Evolutionary conservation across 2,113 vertebrate genomes (phyloP), one percentile per base, ranked within the genome.

Genomic region (Bothrops jararaca): DNA sequence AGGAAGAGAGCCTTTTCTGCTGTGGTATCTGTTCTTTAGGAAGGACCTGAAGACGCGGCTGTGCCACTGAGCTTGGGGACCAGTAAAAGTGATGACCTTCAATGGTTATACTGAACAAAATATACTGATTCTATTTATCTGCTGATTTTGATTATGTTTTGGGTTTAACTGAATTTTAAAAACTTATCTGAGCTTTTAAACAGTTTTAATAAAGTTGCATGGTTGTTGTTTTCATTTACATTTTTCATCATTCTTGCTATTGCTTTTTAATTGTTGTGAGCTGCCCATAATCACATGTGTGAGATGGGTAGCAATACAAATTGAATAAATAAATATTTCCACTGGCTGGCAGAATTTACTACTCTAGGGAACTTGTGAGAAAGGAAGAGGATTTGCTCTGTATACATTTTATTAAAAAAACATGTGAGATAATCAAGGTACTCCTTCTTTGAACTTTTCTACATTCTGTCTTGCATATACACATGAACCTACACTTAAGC

Each of bases 351-450:
- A 0, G 92, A 94, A 93, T 93, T 92, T 0, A 0, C 93, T 0
- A 2, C 91, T 89, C 86, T 90, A 87, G 93, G 85, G 56, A 74
- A 95, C 94, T 93, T 88, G 26, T 89, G 60, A 95, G 93, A 0
- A 42, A 92, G 85, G 94, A 95, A 92, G 4, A 89, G 97, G 94
- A 91, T 57, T 90, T 92, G 95, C 93, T 94, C 93, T 34, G 39
- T 92, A 94, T 95, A 92, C 96, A 96, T 89, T 93, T 92, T 91
- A 95, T 92, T 92, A 94, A 92, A 96, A 96, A 96, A 92, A 96
- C 97, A 97, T 94, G 96, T 95, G 95, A 95, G 95, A 96, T 95
- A 97, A 97, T 96, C 94, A 95, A 97, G 95, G 92, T 93, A 93
- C 94, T 3, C 2, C 90, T 92, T 89, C 87, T 50, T 56, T 52